These are phyloP conservation scores for Caenorhabditis panamensis DNA, from an alignment of 2,888 invertebrate species.

Conservation along the genomic window DNA sequence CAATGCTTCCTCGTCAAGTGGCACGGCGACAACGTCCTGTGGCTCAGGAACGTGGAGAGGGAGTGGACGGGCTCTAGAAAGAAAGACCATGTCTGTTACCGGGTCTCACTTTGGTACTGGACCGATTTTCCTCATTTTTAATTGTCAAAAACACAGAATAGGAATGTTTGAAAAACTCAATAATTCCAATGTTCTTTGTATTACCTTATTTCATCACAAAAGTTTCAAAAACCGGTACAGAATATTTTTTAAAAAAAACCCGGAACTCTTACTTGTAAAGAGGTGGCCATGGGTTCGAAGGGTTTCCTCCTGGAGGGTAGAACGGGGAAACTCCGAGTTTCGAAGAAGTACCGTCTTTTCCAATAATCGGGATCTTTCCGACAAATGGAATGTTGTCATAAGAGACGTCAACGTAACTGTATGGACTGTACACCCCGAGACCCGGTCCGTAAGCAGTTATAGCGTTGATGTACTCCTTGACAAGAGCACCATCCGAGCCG, in stretches of 20 bases:
- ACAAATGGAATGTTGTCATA: constrained; percentile 78
- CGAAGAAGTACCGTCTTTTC: constrained; percentile 76
- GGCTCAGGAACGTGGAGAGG: constrained; percentile 77
- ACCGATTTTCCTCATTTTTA: no score
- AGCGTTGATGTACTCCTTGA: constrained; percentile 72
- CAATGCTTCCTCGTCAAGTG: constrained; percentile 76
- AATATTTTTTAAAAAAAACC: no score
- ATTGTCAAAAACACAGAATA: no score
- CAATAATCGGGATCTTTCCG: constrained; percentile 70
- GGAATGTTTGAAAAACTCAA: no score
- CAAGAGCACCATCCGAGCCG: constrained; percentile 60
- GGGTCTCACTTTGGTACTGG: no score
- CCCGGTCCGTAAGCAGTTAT: constrained; percentile 78
- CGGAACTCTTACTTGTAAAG: constrained; percentile 75
- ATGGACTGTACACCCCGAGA: constrained; percentile 76
- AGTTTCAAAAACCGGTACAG: no score
- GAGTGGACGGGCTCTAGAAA: constrained; percentile 74
- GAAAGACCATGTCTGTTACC: neutral
- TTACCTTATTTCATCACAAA: no score
- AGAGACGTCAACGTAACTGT: constrained; percentile 75
- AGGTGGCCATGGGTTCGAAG: constrained; percentile 74
- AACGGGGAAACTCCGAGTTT: constrained; percentile 74
- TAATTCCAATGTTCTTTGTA: no score
- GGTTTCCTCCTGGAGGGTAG: constrained; percentile 76
- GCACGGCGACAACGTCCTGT: constrained; percentile 77